Evolutionary conservation across 2,113 vertebrate species (phyloP).

Genomic region (Labrus mixtus): DNA sequence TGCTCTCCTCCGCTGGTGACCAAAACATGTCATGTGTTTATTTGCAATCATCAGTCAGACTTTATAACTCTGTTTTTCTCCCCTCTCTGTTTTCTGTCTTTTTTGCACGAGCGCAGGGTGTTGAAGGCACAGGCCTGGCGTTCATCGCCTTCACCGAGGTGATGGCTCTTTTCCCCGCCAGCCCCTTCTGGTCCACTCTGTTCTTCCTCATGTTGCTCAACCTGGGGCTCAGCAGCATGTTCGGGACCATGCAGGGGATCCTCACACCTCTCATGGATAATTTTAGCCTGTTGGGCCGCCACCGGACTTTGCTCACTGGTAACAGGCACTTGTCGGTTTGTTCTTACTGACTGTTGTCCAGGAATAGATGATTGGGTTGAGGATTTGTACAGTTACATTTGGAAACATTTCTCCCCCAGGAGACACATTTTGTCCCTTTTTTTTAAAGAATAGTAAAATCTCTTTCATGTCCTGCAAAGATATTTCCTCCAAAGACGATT

Average conservation of each 20-base stretch:
- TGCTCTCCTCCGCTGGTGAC: no score
- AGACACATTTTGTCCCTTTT: no score
- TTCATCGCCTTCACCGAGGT: constrained; percentile 99
- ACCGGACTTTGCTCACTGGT: constrained; percentile 81
- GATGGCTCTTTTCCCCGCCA: constrained; percentile 96
- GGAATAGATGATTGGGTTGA: no score
- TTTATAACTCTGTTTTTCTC: neutral
- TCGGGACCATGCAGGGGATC: constrained; percentile 99
- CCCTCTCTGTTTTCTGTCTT: neutral
- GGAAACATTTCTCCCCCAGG: no score
- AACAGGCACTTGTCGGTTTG: neutral
- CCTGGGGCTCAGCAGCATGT: constrained; percentile 98
- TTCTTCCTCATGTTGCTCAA: constrained; percentile 99
- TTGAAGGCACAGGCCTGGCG: constrained; percentile 96
- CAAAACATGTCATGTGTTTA: neutral
- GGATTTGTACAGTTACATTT: no score
- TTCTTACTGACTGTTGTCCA: no score
- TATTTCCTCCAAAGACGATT: no score
- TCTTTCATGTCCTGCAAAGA: no score
- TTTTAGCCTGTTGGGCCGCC: constrained; percentile 88
- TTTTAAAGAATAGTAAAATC: no score
- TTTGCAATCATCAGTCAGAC: neutral
- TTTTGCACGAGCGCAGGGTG: constrained; percentile 84
- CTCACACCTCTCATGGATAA: constrained; percentile 97
- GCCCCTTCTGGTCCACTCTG: constrained; percentile 97